A percentile compares a stretch with the other conserved stretches of the same genome.
phyloP scores from a whole-genome alignment of 2,888 invertebrate genomes.

The Eupithecia vulgata region DNA sequence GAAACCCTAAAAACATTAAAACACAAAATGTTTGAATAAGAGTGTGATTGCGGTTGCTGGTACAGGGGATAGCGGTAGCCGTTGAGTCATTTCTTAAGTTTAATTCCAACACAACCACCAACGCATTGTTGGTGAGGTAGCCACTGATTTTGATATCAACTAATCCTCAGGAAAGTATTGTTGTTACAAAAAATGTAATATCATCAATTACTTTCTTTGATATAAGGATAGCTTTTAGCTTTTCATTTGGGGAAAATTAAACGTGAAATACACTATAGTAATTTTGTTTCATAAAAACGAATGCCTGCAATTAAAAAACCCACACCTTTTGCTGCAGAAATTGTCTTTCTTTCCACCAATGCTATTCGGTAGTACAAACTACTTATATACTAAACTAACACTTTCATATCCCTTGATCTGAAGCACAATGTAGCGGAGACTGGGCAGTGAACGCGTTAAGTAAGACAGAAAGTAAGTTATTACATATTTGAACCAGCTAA shows the following conservation, averaged over 20 bases:
- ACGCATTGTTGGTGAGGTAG: too few relatives aligned
- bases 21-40: slow-evolving; percentile 78
- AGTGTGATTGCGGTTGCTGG: slow-evolving; percentile 75
- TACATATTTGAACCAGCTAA: slow-evolving; percentile 5
- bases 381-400: too few relatives aligned
- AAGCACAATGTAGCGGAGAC: too few relatives aligned
- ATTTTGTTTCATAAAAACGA: background rate
- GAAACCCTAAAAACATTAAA: slow-evolving; percentile 67
- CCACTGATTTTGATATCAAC: too few relatives aligned
- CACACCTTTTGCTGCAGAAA: too few relatives aligned
- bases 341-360: too few relatives aligned
- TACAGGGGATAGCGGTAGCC: slow-evolving; percentile 20
- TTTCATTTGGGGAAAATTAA: background rate
- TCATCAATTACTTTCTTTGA: background rate
- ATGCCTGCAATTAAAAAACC: background rate
- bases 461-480: background rate
- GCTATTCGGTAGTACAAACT: background rate
- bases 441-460: too few relatives aligned
- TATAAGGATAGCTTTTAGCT: background rate
- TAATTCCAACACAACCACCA: too few relatives aligned
- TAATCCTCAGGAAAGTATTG: background rate
- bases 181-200: too few relatives aligned
- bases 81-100: slow-evolving; percentile 17
- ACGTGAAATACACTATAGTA: background rate
- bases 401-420: too few relatives aligned